phyloP scores from a whole-genome alignment of 2,888 invertebrate species.

The Flabesymbios commensalis region DNA sequence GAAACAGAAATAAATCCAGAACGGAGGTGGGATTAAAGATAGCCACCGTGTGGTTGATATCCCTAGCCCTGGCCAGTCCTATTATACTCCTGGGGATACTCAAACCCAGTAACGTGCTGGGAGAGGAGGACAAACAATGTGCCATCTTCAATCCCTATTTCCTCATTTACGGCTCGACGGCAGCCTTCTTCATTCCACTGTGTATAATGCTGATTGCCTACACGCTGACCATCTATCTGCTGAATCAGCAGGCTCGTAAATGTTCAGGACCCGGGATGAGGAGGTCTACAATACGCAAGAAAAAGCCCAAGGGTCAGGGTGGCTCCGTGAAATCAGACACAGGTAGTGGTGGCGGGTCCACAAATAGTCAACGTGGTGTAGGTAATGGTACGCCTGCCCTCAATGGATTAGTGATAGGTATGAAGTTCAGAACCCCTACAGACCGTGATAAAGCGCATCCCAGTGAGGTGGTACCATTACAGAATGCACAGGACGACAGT shows the following conservation, averaged over 20 bases:
- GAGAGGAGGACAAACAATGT: constrained; percentile 68
- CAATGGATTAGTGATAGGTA: too few species aligned
- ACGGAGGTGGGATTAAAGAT: constrained; percentile 73
- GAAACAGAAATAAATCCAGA: constrained; percentile 55
- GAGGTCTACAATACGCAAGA: constrained; percentile 6
- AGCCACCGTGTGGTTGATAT: constrained; percentile 88
- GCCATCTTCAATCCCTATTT: constrained; percentile 60
- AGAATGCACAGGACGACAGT: constrained; percentile 67
- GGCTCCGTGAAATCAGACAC: neutral
- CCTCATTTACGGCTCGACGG: constrained; percentile 87
- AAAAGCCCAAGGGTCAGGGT: neutral
- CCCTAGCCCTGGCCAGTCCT: constrained; percentile 66
- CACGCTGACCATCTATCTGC: constrained; percentile 82
- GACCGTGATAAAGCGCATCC: constrained; percentile 9
- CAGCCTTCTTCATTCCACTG: constrained; percentile 94
- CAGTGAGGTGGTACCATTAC: constrained; percentile 15
- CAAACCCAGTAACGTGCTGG: constrained; percentile 70
- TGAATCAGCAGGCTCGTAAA: constrained; percentile 66
- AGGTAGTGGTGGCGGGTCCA: too few species aligned
- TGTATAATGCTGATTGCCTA: constrained; percentile 95
- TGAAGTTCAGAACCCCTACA: too few species aligned
- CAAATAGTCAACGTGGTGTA: too few species aligned
- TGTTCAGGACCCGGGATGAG: constrained; percentile 6
- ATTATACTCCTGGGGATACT: constrained; percentile 61
- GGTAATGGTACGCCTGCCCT: too few species aligned